Conservation (phyloP, 2,797 vertebrate species). For the Nannoperca obscura region DNA sequence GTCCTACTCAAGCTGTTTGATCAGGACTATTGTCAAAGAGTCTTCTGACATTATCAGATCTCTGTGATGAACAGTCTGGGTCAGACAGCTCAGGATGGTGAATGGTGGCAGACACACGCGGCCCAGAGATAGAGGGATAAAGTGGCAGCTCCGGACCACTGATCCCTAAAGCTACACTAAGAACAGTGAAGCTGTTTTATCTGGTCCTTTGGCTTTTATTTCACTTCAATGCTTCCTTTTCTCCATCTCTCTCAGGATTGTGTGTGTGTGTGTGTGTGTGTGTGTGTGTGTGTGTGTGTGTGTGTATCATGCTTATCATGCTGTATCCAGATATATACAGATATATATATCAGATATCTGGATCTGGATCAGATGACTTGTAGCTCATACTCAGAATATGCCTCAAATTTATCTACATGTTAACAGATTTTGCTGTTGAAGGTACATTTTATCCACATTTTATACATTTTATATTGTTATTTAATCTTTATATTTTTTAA, state of each 20-base stretch:
- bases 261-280: neutral
- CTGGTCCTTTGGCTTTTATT: slow-evolving; percentile 29
- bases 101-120: slow-evolving; percentile 35
- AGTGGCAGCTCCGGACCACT: slow-evolving; percentile 33
- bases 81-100: slow-evolving; percentile 39
- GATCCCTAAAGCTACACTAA: slow-evolving; percentile 54
- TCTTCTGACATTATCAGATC: slow-evolving; percentile 51
- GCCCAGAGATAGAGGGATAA: slow-evolving; percentile 42
- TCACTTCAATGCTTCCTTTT: slow-evolving; percentile 36
- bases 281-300: neutral
- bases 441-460: too few relatives aligned
- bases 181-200: slow-evolving; percentile 36
- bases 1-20: slow-evolving; percentile 35
- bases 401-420: neutral
- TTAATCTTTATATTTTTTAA: too few relatives aligned
- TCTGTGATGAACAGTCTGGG: slow-evolving; percentile 39
- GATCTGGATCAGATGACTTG: neutral
- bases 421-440: neutral
- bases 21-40: slow-evolving; percentile 41
- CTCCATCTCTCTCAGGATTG: neutral
- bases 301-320: neutral
- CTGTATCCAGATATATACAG: neutral
- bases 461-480: too few relatives aligned
- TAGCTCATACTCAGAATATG: neutral
- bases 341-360: neutral